These are phyloP conservation scores for Hirtodrosophila confusa DNA, from an alignment of 2,888 invertebrate species.

Conservation along the genomic window DNA sequence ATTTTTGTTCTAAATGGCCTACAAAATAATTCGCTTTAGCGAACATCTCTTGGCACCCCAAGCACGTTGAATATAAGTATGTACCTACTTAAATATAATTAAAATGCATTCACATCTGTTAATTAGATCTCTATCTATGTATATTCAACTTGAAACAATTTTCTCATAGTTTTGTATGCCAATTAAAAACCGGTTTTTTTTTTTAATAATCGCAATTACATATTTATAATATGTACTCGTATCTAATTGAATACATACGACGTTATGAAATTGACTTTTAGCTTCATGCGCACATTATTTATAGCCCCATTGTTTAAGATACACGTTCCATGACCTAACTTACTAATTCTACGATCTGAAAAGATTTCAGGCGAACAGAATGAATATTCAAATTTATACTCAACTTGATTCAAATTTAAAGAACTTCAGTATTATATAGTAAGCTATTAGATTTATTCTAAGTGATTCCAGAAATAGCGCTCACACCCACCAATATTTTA, in stretches of 20 bases:
- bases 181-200: slow-evolving; percentile 62
- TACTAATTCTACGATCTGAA: slow-evolving; percentile 40
- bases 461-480: no score
- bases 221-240: slow-evolving; percentile 7
- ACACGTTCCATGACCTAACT: slow-evolving; percentile 68
- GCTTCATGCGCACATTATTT: slow-evolving; percentile 57
- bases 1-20: slow-evolving; percentile 20
- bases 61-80: neutral
- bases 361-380: slow-evolving; percentile 6
- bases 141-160: slow-evolving; percentile 6
- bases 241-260: slow-evolving; percentile 31
- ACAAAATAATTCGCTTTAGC: neutral
- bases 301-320: slow-evolving; percentile 60
- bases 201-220: slow-evolving; percentile 48
- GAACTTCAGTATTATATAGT: no score
- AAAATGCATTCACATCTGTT: neutral
- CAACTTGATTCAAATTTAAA: no score
- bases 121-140: slow-evolving; percentile 15
- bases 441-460: no score
- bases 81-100: neutral
- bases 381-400: no score
- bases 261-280: slow-evolving; percentile 32
- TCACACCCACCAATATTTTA: no score
- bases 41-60: neutral
- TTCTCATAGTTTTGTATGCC: slow-evolving; percentile 16